Conservation (phyloP, 2,113 vertebrate species). For the Numida meleagris region DNA sequence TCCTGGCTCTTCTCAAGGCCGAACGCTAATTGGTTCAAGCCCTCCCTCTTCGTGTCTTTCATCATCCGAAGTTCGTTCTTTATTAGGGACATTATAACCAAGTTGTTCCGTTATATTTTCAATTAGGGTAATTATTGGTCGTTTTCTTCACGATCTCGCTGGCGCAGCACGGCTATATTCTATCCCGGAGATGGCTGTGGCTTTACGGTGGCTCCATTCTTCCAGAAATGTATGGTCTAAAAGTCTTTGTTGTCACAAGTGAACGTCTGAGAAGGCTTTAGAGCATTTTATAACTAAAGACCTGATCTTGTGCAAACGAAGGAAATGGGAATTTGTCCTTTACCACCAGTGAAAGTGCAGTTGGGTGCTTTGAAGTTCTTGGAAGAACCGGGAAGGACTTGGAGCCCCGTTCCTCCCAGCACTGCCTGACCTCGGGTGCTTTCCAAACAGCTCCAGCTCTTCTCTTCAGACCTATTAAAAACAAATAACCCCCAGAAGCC, state of each 20-base stretch:
- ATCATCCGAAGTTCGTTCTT: neutral
- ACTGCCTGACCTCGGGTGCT: neutral
- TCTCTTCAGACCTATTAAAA: neutral
- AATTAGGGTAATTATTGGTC: neutral
- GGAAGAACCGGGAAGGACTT: neutral
- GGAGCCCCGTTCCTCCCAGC: too few species aligned
- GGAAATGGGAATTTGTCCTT: neutral
- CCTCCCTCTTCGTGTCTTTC: neutral
- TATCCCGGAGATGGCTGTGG: neutral
- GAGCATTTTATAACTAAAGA: neutral
- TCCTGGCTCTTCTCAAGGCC: neutral
- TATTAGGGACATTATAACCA: neutral
- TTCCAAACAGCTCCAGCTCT: neutral
- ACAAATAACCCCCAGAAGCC: neutral
- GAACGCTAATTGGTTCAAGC: neutral
- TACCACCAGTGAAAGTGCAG: neutral
- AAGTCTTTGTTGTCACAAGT: neutral
- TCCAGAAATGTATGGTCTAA: neutral
- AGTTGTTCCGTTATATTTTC: neutral
- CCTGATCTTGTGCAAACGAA: neutral
- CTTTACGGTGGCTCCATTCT: neutral
- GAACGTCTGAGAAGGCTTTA: neutral
- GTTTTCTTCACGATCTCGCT: neutral
- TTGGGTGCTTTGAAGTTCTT: neutral
- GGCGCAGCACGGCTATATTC: neutral